A percentile compares a stretch with the other conserved stretches of the same genome.
phyloP scores from a whole-genome alignment of 2,888 invertebrate species.

The Apodemia hepburni region DNA sequence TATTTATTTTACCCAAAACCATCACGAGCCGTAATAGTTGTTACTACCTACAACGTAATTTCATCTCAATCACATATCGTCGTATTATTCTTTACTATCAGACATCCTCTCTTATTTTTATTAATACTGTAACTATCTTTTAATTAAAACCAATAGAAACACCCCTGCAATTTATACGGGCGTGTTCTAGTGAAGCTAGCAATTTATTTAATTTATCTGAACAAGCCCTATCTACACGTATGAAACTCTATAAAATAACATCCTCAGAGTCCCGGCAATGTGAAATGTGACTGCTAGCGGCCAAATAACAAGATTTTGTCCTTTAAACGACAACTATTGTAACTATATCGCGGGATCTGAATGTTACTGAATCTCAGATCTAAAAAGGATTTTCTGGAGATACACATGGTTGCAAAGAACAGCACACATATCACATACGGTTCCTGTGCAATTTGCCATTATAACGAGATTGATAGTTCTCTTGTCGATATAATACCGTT shows the following conservation, averaged over 20 bases:
- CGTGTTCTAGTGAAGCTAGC: conserved; percentile 8
- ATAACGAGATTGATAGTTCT: too few relatives aligned
- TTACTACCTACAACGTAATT: too few relatives aligned
- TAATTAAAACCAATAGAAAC: conserved; percentile 10
- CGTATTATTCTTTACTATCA: not conserved
- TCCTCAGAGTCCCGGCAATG: conserved; percentile 32
- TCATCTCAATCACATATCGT: not conserved
- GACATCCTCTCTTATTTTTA: not conserved
- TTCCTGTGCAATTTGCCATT: too few relatives aligned
- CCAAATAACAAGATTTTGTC: conserved; percentile 74
- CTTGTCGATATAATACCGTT: too few relatives aligned
- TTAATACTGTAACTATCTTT: conserved; percentile 1
- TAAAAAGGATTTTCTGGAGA: conserved; percentile 26
- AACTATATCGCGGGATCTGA: conserved; percentile 61
- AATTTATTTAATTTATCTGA: conserved; percentile 23
- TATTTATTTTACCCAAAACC: too few relatives aligned
- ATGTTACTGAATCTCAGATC: conserved; percentile 53
- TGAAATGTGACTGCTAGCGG: conserved; percentile 62
- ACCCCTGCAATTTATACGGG: conserved; percentile 7
- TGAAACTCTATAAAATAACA: conserved; percentile 29
- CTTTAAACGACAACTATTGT: conserved; percentile 74
- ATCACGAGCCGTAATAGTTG: too few relatives aligned
- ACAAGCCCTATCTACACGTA: conserved; percentile 24
- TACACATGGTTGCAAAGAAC: conserved; percentile 26
- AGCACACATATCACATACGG: not conserved